These are phyloP conservation scores for Xiphophorus birchmanni DNA, from an alignment of 2,797 vertebrate species.

Conservation along the genomic window DNA sequence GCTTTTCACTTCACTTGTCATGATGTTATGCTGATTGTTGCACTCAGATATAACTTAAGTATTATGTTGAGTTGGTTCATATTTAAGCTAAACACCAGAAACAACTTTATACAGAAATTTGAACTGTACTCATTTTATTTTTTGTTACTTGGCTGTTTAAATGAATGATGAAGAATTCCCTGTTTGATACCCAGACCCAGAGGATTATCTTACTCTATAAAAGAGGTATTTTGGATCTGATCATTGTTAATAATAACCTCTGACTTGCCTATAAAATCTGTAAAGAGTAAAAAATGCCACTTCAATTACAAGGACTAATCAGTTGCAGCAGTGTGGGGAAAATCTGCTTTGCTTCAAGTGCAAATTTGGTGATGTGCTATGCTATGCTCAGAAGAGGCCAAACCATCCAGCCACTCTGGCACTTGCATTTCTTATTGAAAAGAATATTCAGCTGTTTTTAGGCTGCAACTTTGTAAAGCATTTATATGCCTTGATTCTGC, in stretches of 20 bases:
- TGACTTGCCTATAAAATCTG: neutral
- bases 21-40: neutral
- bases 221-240: neutral
- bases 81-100: neutral
- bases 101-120: neutral
- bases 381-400: neutral
- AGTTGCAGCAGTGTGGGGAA: neutral
- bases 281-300: neutral
- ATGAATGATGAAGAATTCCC: neutral
- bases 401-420: neutral
- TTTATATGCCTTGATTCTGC: neutral
- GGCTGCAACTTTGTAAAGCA: neutral
- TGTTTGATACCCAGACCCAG: neutral
- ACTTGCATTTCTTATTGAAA: neutral
- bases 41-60: neutral
- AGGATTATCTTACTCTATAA: neutral
- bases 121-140: neutral
- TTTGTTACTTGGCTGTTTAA: neutral
- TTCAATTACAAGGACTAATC: neutral
- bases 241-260: neutral
- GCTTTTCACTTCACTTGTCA: neutral
- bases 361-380: neutral
- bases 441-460: neutral
- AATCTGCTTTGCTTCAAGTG: conserved; percentile 1
- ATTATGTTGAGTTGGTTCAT: neutral